Conservation (phyloP, 2,113 vertebrate genomes). For the Okapia johnstoni region DNA sequence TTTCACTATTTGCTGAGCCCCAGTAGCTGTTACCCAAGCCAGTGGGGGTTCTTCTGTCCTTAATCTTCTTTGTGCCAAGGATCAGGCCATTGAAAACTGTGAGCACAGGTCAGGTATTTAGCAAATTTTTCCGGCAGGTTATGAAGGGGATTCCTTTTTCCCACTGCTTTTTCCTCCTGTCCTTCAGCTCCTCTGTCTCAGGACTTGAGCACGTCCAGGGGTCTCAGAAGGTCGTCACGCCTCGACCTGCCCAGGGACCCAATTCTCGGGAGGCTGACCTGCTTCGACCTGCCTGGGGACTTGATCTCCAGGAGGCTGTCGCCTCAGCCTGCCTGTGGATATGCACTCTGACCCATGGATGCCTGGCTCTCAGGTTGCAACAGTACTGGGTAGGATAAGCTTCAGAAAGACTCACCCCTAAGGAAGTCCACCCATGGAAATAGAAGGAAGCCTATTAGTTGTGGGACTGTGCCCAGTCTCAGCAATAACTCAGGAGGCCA, state of each 20-base stretch:
- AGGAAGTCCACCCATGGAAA: no score
- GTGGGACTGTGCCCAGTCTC: no score
- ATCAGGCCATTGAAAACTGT: background rate
- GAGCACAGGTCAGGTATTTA: background rate
- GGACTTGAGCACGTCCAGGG: background rate
- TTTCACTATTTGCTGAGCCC: no score
- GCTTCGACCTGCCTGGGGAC: background rate
- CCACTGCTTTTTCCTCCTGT: background rate
- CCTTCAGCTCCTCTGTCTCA: background rate
- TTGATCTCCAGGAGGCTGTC: background rate
- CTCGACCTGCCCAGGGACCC: background rate
- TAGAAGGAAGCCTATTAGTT: no score
- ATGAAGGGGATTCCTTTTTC: background rate
- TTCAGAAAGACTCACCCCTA: no score
- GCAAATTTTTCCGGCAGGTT: background rate
- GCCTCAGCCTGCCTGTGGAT: background rate
- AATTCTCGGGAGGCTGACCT: fast-evolving
- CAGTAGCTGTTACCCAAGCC: background rate
- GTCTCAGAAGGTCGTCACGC: background rate
- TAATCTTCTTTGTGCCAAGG: background rate
- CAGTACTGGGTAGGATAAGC: no score
- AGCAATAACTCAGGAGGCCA: no score
- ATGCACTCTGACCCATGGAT: background rate
- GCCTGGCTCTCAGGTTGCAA: no score
- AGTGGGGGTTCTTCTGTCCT: background rate